Conservation (phyloP, 2,113 vertebrate genomes). For the Spermophilus dauricus region DNA sequence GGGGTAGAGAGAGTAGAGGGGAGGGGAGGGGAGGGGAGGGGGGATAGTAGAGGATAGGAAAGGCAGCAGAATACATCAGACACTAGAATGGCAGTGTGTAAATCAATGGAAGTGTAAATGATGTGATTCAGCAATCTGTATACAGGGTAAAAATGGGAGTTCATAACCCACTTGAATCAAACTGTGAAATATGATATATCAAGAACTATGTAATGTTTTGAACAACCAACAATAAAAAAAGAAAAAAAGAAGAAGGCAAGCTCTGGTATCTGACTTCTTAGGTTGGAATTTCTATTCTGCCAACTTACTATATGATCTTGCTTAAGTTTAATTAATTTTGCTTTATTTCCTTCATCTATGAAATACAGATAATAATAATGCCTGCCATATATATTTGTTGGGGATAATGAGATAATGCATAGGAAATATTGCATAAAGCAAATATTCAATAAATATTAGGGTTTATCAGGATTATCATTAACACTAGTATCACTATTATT, state of each 20-base stretch:
- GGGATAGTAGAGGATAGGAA: no score
- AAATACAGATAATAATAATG: not conserved
- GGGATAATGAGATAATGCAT: not conserved
- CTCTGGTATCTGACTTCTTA: not conserved
- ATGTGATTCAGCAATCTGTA: no score
- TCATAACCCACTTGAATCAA: no score
- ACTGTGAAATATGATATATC: no score
- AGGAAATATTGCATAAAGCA: not conserved
- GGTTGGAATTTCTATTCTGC: not conserved
- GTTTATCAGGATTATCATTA: not conserved
- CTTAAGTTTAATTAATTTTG: conserved; percentile 32
- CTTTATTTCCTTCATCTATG: conserved; percentile 1
- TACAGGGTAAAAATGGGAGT: no score
- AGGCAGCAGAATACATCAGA: no score
- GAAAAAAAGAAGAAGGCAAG: not conserved
- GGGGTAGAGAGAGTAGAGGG: no score
- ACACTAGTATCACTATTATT: not conserved
- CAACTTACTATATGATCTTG: conserved; percentile 1
- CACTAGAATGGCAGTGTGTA: no score
- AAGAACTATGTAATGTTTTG: no score
- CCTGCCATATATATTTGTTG: not conserved
- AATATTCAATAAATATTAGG: not conserved
- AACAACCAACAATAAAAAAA: no score
- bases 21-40: no score
- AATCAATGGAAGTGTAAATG: no score